These are phyloP conservation scores for Hemitrygon akajei DNA, from an alignment of 2,797 vertebrate genomes.

Conservation along the genomic window DNA sequence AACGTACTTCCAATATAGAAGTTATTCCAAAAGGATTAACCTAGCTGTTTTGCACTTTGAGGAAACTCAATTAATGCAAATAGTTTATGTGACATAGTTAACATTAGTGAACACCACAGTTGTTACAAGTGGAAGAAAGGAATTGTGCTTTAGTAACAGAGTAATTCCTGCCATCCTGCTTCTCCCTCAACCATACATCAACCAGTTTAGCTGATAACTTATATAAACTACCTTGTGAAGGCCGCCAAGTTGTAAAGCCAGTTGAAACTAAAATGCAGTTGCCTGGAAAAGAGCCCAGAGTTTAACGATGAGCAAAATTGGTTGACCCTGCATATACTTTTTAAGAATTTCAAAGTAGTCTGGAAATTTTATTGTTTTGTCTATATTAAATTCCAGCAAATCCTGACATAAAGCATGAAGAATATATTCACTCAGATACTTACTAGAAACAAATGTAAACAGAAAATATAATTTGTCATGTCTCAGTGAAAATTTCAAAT, in stretches of 20 bases:
- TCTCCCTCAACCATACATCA: not conserved
- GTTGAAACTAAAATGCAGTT: not conserved
- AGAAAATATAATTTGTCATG: constrained; percentile 16
- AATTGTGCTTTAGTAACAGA: not conserved
- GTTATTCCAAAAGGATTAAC: not conserved
- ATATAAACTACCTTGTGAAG: not conserved
- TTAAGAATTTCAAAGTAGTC: not conserved
- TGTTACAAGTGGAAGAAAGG: not conserved
- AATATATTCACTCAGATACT: not conserved
- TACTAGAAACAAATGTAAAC: constrained; percentile 17
- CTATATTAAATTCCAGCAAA: constrained; percentile 14
- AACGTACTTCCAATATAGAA: not conserved
- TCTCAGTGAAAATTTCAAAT: constrained; percentile 27
- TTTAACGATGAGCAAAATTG: not conserved
- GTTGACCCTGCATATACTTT: not conserved
- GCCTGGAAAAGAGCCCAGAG: not conserved
- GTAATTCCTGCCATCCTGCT: not conserved
- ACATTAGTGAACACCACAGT: not conserved
- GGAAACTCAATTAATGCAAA: not conserved
- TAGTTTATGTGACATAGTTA: not conserved
- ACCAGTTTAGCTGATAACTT: constrained; percentile 6
- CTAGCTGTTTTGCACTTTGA: not conserved
- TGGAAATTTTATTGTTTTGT: constrained; percentile 17
- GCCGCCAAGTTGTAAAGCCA: constrained; percentile 3
- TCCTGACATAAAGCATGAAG: constrained; percentile 4